Conservation (phyloP, 2,888 invertebrate species). For the Agriopis leucophaearia region DNA sequence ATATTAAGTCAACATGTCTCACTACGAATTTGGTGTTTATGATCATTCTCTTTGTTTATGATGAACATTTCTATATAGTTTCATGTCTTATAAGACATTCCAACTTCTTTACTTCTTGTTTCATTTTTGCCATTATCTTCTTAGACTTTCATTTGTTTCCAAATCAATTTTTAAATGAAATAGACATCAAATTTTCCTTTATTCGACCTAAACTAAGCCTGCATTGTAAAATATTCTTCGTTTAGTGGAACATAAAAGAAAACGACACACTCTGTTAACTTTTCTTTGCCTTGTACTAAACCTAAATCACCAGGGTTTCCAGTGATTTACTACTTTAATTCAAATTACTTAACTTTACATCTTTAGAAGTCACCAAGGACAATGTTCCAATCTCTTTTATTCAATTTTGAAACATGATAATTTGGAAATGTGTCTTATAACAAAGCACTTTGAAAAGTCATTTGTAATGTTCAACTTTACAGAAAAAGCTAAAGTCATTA, state of each 20-base stretch:
- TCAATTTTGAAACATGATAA: conserved; percentile 43
- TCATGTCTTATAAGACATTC: too few species aligned
- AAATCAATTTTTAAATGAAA: too few species aligned
- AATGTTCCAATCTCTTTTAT: conserved; percentile 21
- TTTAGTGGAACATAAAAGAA: background rate
- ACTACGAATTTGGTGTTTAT: too few species aligned
- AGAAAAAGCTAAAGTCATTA: background rate
- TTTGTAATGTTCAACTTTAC: background rate
- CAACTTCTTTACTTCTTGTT: too few species aligned
- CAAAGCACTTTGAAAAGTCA: background rate
- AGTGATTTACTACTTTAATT: conserved; percentile 28
- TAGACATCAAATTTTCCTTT: too few species aligned
- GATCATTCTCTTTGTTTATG: too few species aligned
- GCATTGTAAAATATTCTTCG: background rate
- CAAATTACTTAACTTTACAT: conserved; percentile 6
- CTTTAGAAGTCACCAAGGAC: background rate
- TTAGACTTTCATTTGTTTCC: too few species aligned
- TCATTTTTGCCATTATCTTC: too few species aligned
- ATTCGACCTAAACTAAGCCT: too few species aligned
- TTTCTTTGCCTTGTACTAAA: conserved; percentile 9
- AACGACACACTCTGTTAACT: background rate
- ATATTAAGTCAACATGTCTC: too few species aligned
- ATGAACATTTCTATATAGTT: too few species aligned
- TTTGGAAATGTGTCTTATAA: conserved; percentile 10
- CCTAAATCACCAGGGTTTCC: conserved; percentile 4